Evolutionary conservation across 2,113 vertebrate species (phyloP), one percentile per base, ranked within the genome.

Genomic region (Percopsis transmontana): DNA sequence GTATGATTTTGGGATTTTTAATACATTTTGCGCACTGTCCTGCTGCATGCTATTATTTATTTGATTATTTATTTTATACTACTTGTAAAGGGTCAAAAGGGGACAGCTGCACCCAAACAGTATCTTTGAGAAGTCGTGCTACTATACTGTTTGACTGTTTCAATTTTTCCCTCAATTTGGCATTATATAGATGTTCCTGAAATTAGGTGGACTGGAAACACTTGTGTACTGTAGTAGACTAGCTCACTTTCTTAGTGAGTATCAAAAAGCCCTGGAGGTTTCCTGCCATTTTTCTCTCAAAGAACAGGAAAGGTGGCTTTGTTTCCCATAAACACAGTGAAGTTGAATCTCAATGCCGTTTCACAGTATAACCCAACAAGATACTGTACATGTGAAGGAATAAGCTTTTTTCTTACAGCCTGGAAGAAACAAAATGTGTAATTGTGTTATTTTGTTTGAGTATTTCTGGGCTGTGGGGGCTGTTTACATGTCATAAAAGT

Each of bases 221-320:
- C 65, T 58, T 70, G 77, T 79, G 71, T 66, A 53, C 40, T 33
- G 16, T 20, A 12, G n/a, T 79, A 72, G 58, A 48, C 76, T 79
- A 73, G 76, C 52, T 83, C 77, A 77, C 77, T 77, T 83, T 83
- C 80, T 76, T 63, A 70, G 59, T 66, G 51, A 56, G 78, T 85
- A 86, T 89, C 81, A 87, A 89, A 90, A 88, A 85, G 62, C 86
- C 84, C 76, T 81, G 78, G 74, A 84, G 84, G 62, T 81, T 89
- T 90, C 89, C 89, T 81, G 89, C 76, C 66, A 90, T 90, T 90
- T 90, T 89, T 73, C 84, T 88, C 74, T 84, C 81, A 85, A 80
- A 77, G 79, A 83, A 71, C 81, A 80, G 86, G 85, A 88, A 87
- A 85, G 72, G 75, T 76, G 57, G 64, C 75, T 66, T 48, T 68